Base-by-base conservation (phyloP, 2,797 vertebrate genomes). In the Sarcophilus harrisii region DNA sequence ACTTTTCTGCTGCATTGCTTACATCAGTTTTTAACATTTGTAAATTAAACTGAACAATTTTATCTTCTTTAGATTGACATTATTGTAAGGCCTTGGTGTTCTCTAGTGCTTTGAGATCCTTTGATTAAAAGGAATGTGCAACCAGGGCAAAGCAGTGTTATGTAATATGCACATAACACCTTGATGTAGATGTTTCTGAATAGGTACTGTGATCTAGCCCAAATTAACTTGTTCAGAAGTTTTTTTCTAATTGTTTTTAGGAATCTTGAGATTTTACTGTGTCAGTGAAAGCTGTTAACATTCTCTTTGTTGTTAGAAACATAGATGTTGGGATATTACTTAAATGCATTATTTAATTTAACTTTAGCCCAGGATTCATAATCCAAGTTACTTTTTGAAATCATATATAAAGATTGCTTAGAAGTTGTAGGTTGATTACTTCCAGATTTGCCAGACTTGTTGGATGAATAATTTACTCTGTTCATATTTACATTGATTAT, bases 71-170 rank as follows among this genome's bases (percentile, higher is more conserved):
- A 95, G 62, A 93, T 58, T 49, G 57, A n/a, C 38, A 87, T 87
- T 93, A 81, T 96, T 95, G 95, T 94, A 94, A 96, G 97, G 95
- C 94, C 97, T 90, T 94, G 91, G 90, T 94, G 89, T 95, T 96
- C 91, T 93, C 60, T 96, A 90, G 97, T 97, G 97, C 97, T 97
- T 98, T 96, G 97, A 97, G 97, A 97, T 98, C 96, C 32, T 93
- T 95, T 97, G 97, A 97, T 98, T 97, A 98, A 98, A 98, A 97
- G 97, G 97, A 97, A 98, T 96, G 90, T 92, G 93, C 97, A 87
- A 87, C 73, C 98, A 98, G 98, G 98, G 95, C 97, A 98, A 96
- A 97, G 95, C 95, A 90, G 38, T 90, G 95, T 98, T 98, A 98
- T 98, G 96, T 98, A 98, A 98, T 97, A 96, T 97, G 96, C 94